Percentiles rank a stretch among this genome's conserved stretches.
Evolutionary conservation across 2,888 invertebrate genomes (phyloP).

Genomic region (Priocnemis perturbator): DNA sequence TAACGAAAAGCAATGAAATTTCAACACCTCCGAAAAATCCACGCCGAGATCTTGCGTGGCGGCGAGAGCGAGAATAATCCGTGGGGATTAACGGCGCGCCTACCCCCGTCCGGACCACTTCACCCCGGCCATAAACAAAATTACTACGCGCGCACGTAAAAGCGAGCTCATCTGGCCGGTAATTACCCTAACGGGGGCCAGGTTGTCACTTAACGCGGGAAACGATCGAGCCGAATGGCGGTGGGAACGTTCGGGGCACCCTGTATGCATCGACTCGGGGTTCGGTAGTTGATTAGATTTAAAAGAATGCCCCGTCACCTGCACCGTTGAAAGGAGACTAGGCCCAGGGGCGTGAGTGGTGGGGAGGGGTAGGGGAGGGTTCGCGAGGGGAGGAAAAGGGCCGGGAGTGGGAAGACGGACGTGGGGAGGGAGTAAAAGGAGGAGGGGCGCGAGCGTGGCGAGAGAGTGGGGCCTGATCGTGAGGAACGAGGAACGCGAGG

Average conservation of each 20-base stretch:
- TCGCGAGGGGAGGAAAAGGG: conserved; percentile 5
- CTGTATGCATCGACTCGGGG: conserved; percentile 30
- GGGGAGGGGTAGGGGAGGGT: conserved; percentile 24
- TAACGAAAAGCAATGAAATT: no score
- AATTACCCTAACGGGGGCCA: no score
- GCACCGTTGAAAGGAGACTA: conserved; percentile 61
- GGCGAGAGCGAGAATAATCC: no score
- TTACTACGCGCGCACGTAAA: conserved; percentile 3
- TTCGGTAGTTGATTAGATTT: conserved; percentile 62
- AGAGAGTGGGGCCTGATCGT: conserved; percentile 50
- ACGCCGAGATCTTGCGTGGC: no score
- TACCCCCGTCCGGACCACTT: not conserved
- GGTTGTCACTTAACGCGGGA: no score
- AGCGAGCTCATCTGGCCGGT: not conserved
- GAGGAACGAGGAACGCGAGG: conserved; percentile 57
- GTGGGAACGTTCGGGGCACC: conserved; percentile 1
- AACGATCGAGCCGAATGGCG: no score
- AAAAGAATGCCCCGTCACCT: conserved; percentile 63
- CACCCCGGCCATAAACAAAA: not conserved
- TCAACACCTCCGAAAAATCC: no score
- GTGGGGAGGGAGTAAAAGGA: not conserved
- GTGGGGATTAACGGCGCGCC: conserved; percentile 12
- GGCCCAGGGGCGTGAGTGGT: conserved; percentile 39
- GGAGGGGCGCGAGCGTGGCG: conserved; percentile 23
- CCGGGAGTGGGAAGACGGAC: not conserved